A percentile compares a stretch with the other conserved stretches of the same genome.
Evolutionary conservation across 2,113 vertebrate genomes (phyloP).

Genomic region (Sylvilagus bachmani): DNA sequence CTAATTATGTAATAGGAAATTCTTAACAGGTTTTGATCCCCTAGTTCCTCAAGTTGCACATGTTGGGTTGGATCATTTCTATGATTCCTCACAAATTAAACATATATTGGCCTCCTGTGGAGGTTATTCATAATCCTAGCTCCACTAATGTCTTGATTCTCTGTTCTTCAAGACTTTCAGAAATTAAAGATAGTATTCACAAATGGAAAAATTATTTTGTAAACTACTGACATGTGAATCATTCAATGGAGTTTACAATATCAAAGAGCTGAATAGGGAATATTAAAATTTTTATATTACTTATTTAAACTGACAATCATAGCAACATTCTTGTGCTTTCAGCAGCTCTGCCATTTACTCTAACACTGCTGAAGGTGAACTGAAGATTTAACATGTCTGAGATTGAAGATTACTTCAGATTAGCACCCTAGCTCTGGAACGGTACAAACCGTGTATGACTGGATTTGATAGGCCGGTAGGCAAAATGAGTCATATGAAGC

Average conservation of each 20-base stretch:
- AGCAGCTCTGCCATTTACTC: background rate
- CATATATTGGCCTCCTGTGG: background rate
- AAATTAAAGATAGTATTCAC: constrained; percentile 11
- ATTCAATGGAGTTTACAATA: constrained; percentile 50
- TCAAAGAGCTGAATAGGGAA: constrained; percentile 32
- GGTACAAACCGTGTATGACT: background rate
- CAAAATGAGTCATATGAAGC: background rate
- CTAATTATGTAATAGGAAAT: background rate
- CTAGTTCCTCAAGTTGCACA: background rate
- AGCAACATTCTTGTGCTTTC: background rate
- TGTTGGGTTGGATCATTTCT: background rate
- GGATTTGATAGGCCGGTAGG: background rate
- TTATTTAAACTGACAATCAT: background rate
- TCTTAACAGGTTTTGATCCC: background rate
- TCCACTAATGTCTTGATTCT: background rate
- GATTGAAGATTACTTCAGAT: background rate
- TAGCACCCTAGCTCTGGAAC: background rate
- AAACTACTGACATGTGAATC: constrained; percentile 58
- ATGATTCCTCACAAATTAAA: background rate
- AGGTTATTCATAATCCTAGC: background rate
- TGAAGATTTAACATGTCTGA: background rate
- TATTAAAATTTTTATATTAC: background rate
- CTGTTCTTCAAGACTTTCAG: background rate
- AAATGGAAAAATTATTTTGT: constrained; percentile 45
- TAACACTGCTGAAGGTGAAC: background rate